Percentiles rank a stretch among this genome's conserved stretches.
These are phyloP conservation scores for Nephrocerus scutellatus DNA, from an alignment of 2,888 invertebrate species.

Conservation along the genomic window DNA sequence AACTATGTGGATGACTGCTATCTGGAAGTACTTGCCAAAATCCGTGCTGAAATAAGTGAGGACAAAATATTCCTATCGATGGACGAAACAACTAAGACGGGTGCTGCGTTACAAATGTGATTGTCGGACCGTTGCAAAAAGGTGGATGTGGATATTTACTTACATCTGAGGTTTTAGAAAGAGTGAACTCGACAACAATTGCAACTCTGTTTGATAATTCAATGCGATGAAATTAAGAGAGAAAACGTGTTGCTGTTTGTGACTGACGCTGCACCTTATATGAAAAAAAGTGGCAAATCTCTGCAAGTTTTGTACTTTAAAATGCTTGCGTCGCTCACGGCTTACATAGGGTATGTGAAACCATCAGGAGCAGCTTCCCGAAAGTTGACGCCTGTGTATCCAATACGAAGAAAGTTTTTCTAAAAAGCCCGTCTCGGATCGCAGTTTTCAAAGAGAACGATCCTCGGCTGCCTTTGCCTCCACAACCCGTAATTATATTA, in stretches of 20 bases:
- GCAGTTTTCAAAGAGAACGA: constrained; percentile 7
- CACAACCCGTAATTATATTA: constrained; percentile 5
- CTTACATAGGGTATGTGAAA: constrained; percentile 13
- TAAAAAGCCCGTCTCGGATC: constrained; percentile 6
- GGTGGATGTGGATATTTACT: no score
- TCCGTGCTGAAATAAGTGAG: no score
- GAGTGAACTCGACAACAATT: constrained; percentile 6
- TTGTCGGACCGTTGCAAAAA: constrained; percentile 5
- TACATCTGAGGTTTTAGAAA: constrained; percentile 8
- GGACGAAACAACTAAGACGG: constrained; percentile 3
- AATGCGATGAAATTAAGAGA: constrained; percentile 3
- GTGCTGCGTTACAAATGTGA: constrained; percentile 4
- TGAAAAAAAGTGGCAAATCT: constrained; percentile 9
- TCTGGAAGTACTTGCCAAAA: no score
- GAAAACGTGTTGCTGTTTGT: constrained; percentile 5
- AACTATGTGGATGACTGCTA: no score
- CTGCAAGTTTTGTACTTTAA: constrained; percentile 7
- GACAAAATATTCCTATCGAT: no score
- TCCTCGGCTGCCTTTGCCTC: constrained; percentile 6
- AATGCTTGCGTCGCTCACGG: constrained; percentile 12
- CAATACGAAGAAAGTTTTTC: constrained; percentile 6
- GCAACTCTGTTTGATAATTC: constrained; percentile 5
- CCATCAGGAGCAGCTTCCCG: constrained; percentile 2
- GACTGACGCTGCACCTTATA: constrained; percentile 8
- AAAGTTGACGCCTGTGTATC: constrained; percentile 5